Percentiles rank a stretch among this genome's conserved stretches.
These are phyloP conservation scores for Gari tellinella DNA, from an alignment of 2,888 invertebrate species.

Conservation along the genomic window DNA sequence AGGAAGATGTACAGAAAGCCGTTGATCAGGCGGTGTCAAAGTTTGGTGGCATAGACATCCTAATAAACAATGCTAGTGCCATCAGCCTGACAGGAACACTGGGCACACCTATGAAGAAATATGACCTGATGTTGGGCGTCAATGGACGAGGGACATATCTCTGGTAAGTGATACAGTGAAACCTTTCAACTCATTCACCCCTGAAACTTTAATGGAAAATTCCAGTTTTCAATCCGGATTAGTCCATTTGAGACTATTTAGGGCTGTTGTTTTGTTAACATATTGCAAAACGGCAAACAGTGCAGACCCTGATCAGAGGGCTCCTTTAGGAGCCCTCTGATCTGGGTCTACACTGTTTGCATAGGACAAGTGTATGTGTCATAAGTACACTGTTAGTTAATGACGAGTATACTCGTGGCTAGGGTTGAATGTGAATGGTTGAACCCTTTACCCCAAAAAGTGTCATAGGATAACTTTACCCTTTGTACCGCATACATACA, in stretches of 20 bases:
- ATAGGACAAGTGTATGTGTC: not conserved
- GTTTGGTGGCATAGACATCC: slow-evolving; percentile 98
- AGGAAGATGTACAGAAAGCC: slow-evolving; percentile 87
- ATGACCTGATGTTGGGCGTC: slow-evolving; percentile 97
- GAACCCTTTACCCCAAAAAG: too few species aligned
- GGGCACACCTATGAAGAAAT: slow-evolving; percentile 96
- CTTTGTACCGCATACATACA: too few species aligned
- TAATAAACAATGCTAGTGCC: slow-evolving; percentile 97
- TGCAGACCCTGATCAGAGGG: not conserved
- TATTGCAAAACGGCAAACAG: not conserved
- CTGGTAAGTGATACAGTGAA: slow-evolving; percentile 88
- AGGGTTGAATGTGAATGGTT: too few species aligned
- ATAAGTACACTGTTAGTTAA: too few species aligned
- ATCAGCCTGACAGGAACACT: slow-evolving; percentile 91
- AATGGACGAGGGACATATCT: slow-evolving; percentile 98
- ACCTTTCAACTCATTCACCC: not conserved
- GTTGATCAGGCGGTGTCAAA: slow-evolving; percentile 88
- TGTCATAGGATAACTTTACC: too few species aligned
- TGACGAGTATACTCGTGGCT: too few species aligned
- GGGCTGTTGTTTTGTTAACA: too few species aligned
- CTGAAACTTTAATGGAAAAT: not conserved
- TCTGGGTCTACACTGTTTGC: not conserved
- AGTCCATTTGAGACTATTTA: too few species aligned
- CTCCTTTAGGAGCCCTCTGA: not conserved
- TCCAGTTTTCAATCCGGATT: not conserved